Percentiles rank a stretch among this genome's conserved stretches.
Conservation (phyloP, 2,797 vertebrate species). For the Galagoides demidoff region DNA sequence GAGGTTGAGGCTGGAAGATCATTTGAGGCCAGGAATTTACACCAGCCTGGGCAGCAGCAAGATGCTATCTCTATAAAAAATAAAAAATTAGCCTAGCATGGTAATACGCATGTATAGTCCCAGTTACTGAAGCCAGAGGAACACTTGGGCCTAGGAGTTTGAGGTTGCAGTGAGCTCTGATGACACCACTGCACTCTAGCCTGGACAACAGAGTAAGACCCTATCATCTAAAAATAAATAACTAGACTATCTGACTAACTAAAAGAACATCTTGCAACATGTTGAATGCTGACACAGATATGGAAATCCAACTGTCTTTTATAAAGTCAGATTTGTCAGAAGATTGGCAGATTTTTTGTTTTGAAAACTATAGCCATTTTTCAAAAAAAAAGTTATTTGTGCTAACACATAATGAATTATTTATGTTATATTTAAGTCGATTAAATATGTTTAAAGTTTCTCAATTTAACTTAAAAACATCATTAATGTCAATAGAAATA, state of each 20-base stretch:
- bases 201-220: not conserved
- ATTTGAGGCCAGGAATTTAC: not conserved
- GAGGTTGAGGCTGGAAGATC: not conserved
- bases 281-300: not conserved
- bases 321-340: not conserved
- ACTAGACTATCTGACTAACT: not conserved
- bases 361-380: not conserved
- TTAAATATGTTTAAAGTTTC: not conserved
- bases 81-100: not conserved
- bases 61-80: not conserved
- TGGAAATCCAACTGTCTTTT: not conserved
- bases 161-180: not conserved
- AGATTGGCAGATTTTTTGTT: not conserved
- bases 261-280: not conserved
- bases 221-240: not conserved
- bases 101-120: not conserved
- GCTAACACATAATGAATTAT: not conserved
- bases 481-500: not conserved
- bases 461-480: constrained; percentile 4
- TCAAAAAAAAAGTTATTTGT: not conserved
- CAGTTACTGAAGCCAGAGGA: not conserved
- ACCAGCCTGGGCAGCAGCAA: not conserved
- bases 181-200: not conserved
- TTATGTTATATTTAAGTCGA: constrained; percentile 9
- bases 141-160: not conserved